Evolutionary conservation across 2,888 invertebrate genomes (phyloP), one percentile per base, ranked within the genome.

Genomic region (Harpalus rubripes): DNA sequence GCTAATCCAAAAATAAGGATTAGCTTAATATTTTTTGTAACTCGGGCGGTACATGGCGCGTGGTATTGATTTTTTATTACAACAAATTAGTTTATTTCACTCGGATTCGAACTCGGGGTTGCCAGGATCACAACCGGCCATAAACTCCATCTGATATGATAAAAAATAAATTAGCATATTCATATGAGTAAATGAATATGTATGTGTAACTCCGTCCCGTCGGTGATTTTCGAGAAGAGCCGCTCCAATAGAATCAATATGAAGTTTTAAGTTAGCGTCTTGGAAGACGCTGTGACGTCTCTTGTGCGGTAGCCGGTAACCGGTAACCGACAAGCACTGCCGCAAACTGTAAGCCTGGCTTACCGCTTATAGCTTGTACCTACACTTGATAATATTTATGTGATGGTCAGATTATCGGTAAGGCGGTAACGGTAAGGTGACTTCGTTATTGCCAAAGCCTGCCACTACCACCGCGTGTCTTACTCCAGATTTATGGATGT

Each of bases 351-450:
- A 91, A 91, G 91, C 91, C 89, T 87, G 90, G 91, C 91, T 91
- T 91, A 91, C 89, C 90, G 89, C 90, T 91, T 90, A 89, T 90
- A 89, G 90, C 89, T 90, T 90, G 89, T 90, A 91, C 90, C 91
- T 91, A 91, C 91, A 91, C 91, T 91, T 91, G 91, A 92, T 92
- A 91, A 92, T 92, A 91, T 91, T 92, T 91, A 92, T 91, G 91
- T 91, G 91, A 91, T 91, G 91, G 90, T 88, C 89, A 91, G 91
- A 91, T 92, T 92, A 92, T 91, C 91, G 90, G 90, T 89, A 88
- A 78, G 90, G 88, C 89, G 90, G 32, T 92, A 92, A 91, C 91
- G 90, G 90, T 89, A 88, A 78, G 90, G 88, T 89, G 90, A 89
- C 90, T 90, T 89, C 90, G 68, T 68, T 56, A 81, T 52, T 72